Base-by-base conservation (phyloP, 2,888 invertebrate species). In the Trichogramma evanescens region DNA sequence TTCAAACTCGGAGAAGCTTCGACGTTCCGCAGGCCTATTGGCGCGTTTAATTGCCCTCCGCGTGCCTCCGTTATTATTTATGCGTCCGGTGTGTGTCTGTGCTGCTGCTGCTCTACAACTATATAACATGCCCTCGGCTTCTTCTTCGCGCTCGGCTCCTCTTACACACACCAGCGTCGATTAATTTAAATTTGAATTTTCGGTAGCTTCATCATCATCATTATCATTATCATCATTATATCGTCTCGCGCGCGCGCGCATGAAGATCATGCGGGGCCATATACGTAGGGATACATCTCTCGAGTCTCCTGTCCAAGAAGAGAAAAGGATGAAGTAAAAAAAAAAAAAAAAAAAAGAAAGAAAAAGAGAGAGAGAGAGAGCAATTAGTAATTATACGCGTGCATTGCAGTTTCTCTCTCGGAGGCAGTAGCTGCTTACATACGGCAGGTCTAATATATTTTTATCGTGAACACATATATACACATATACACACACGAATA, bases 171-270 rank as follows among this genome's bases (percentile, higher is more conserved):
- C 46, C 46, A 4, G n/a, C 9, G 46, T 13, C 5, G 48, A 48
- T 10, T 10, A 6, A 26, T 48, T 48, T 48, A 6, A 8, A n/a
- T 48, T 48, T 48, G 48, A 48, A 48, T 13, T 48, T 48, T 61
- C 48, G 10, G 10, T 7, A 10, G 10, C 66, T 68, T 73, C 71
- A 73, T 73, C 74, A 69, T 70, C 71, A 69, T 69, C 71, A 74
- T 75, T 75, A 75, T 75, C 72, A 73, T 74, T 72, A 73, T 74
- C 68, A 69, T 67, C 70, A 67, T 70, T 70, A 70, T 50, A 41
- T 63, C 61, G 52, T 56, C 54, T 53, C 54, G 42, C 26, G 6
- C 38, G 9, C 7, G 13, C 49, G 6, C 52, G 53, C 40, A 40
- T 49, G 54, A 26, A 26, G 26, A 26, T 13, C 13, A 54, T 59